A percentile compares a stretch with the other conserved stretches of the same genome.
phyloP scores from a whole-genome alignment of 2,888 invertebrate species.

The Anthrax anthrax region DNA sequence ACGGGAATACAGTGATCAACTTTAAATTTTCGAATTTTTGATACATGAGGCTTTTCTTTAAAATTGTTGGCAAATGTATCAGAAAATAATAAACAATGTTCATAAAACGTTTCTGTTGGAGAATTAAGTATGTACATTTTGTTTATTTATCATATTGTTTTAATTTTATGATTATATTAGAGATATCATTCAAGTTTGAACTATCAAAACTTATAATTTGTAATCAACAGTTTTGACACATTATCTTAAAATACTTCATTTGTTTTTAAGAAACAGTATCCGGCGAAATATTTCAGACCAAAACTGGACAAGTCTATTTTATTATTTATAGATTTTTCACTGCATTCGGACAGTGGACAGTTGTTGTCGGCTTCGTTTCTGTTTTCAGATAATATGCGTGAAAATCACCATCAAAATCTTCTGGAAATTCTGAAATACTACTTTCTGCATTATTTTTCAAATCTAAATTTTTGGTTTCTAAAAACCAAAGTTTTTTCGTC shows the following conservation, averaged over 20 bases:
- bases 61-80: background rate
- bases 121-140: background rate
- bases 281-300: conserved; percentile 2
- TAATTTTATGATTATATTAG: conserved; percentile 3
- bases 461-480: background rate
- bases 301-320: background rate
- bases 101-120: conserved; percentile 3
- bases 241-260: background rate
- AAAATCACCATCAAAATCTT: background rate
- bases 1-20: background rate
- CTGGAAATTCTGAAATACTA: background rate
- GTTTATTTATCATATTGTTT: conserved; percentile 1
- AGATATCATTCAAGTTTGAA: background rate
- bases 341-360: background rate
- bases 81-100: background rate
- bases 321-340: background rate
- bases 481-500: conserved; percentile 2
- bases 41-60: background rate
- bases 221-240: background rate
- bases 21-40: background rate
- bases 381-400: background rate
- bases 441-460: background rate
- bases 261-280: conserved; percentile 4
- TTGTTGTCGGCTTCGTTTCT: background rate
- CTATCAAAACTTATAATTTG: conserved; percentile 1